These are phyloP conservation scores for Epinephelus fuscoguttatus DNA, from an alignment of 2,113 vertebrate species.

Conservation along the genomic window DNA sequence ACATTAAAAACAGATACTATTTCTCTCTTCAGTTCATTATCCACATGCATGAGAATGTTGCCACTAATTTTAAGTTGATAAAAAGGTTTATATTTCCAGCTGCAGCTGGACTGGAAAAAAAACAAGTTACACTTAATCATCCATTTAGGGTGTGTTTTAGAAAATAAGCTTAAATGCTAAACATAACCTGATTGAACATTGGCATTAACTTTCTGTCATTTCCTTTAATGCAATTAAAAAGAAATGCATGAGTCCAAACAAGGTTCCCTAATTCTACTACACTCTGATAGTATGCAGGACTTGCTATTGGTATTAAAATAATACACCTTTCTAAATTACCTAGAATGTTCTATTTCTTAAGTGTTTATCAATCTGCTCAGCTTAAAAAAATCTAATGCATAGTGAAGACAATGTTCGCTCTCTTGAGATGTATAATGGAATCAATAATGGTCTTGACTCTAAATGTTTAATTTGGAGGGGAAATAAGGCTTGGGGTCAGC, in stretches of 20 bases:
- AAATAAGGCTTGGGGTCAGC: not conserved
- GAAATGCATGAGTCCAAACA: not conserved
- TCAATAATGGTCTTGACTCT: conserved; percentile 6
- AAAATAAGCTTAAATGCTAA: conserved; percentile 17
- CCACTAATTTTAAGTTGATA: conserved; percentile 26
- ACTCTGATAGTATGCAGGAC: not conserved
- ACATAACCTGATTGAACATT: conserved; percentile 15
- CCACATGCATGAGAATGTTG: conserved; percentile 7
- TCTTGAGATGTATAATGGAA: conserved; percentile 2
- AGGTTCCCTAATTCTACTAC: not conserved
- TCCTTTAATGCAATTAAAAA: not conserved
- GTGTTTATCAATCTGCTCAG: not conserved
- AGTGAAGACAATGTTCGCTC: not conserved
- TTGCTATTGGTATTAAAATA: not conserved
- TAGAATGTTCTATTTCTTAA: not conserved
- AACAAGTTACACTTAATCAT: conserved; percentile 23
- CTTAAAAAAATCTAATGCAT: conserved; percentile 7
- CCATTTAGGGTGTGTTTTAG: not conserved
- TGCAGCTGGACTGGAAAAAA: conserved; percentile 7
- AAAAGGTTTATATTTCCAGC: conserved; percentile 37
- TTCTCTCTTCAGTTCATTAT: conserved; percentile 34
- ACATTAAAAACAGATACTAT: conserved; percentile 31
- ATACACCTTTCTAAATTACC: not conserved
- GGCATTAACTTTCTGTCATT: not conserved
- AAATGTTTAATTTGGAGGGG: conserved; percentile 23